A percentile compares a stretch with the other conserved stretches of the same genome.
Conservation (phyloP, 1,140 invertebrate genomes). For the Sinonovacula constricta region DNA sequence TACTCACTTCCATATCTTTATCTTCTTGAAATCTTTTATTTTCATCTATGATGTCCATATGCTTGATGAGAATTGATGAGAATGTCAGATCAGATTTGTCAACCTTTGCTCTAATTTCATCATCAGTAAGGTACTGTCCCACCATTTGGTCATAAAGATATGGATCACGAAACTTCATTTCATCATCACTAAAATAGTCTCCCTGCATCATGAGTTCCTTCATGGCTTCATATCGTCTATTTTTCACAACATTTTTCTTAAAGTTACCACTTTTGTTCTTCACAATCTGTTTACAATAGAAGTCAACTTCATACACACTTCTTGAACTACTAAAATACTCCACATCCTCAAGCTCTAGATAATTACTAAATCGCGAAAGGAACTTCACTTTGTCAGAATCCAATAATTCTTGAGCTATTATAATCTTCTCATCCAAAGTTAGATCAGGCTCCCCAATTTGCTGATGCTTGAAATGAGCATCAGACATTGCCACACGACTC, state of each 20-base stretch:
- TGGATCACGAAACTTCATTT: constrained; percentile 95
- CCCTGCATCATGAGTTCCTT: constrained; percentile 85
- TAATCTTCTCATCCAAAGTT: constrained; percentile 83
- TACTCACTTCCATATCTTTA: constrained; percentile 81
- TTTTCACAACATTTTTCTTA: constrained; percentile 84
- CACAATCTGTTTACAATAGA: constrained; percentile 82
- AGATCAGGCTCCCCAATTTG: constrained; percentile 88
- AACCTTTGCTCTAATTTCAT: constrained; percentile 83
- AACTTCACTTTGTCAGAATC: constrained; percentile 84
- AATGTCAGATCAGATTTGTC: constrained; percentile 74
- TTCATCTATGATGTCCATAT: constrained; percentile 82
- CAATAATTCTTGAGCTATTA: constrained; percentile 85
- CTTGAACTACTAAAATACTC: constrained; percentile 82
- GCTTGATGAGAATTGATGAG: constrained; percentile 78
- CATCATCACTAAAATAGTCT: constrained; percentile 92
- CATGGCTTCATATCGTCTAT: constrained; percentile 90
- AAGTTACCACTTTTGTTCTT: constrained; percentile 65
- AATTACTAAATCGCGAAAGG: constrained; percentile 87
- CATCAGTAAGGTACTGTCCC: constrained; percentile 88
- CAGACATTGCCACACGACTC: constrained; percentile 64
- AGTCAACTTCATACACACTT: constrained; percentile 82
- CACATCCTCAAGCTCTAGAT: constrained; percentile 84
- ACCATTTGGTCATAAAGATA: constrained; percentile 92
- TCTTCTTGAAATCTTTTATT: constrained; percentile 83
- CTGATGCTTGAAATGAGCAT: constrained; percentile 85